Conservation (phyloP, 2,888 invertebrate species). For the Dinocampus coccinellae region DNA sequence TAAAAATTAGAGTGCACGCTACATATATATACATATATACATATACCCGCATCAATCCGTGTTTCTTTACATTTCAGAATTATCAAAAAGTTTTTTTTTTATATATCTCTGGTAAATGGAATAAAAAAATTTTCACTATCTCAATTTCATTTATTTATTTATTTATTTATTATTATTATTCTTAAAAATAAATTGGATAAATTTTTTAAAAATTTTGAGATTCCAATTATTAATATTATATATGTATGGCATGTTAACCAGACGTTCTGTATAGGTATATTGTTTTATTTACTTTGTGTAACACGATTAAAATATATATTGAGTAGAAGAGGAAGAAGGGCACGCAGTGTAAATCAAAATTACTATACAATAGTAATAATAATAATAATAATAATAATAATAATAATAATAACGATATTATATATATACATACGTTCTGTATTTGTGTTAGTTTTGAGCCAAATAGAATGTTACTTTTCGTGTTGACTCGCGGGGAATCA, state of each 20-base stretch:
- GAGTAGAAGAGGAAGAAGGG: too few relatives aligned
- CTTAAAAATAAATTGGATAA: too few relatives aligned
- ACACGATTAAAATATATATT: too few relatives aligned
- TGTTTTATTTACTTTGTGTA: too few relatives aligned
- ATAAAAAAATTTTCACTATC: too few relatives aligned
- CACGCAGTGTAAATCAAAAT: too few relatives aligned
- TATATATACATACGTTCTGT: background rate
- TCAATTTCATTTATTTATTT: too few relatives aligned
- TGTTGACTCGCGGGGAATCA: constrained; percentile 22
- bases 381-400: background rate
- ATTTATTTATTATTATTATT: background rate
- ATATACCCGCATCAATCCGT: constrained; percentile 9
- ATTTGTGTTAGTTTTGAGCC: background rate
- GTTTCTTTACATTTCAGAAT: background rate
- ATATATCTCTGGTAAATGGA: too few relatives aligned
- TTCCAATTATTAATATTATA: constrained; percentile 4
- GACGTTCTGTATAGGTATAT: constrained; percentile 17
- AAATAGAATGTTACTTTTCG: constrained; percentile 1
- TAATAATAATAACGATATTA: background rate
- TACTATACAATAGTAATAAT: too few relatives aligned
- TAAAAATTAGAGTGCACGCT: background rate
- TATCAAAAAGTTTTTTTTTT: background rate
- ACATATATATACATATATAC: too few relatives aligned
- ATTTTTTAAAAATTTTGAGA: too few relatives aligned
- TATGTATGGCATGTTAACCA: background rate